These are phyloP conservation scores for Sesia apiformis DNA, from an alignment of 2,888 invertebrate species.

Conservation along the genomic window DNA sequence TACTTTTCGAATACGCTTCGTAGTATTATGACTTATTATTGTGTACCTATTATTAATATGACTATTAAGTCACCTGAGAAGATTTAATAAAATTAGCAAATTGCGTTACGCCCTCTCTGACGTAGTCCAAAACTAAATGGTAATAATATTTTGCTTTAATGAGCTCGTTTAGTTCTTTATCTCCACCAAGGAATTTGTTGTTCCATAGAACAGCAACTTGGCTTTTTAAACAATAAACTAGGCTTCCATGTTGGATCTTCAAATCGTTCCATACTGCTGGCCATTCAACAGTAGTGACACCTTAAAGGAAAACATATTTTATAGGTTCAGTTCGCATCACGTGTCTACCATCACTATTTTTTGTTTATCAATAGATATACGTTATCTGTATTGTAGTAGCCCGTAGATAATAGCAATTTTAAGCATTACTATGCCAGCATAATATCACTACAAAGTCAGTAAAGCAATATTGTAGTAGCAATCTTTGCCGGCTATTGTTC, in stretches of 20 bases:
- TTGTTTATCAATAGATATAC: too few relatives aligned
- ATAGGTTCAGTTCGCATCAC: too few relatives aligned
- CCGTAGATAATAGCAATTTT: too few relatives aligned
- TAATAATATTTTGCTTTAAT: conserved; percentile 60
- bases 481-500: too few relatives aligned
- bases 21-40: too few relatives aligned
- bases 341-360: too few relatives aligned
- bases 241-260: conserved; percentile 52
- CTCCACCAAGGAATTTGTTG: conserved; percentile 67
- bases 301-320: conserved; percentile 15
- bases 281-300: conserved; percentile 56
- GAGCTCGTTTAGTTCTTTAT: conserved; percentile 54
- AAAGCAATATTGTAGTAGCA: too few relatives aligned
- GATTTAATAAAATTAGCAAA: conserved; percentile 52
- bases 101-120: conserved; percentile 45
- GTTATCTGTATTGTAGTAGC: too few relatives aligned
- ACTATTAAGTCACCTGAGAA: conserved; percentile 7
- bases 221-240: conserved; percentile 53
- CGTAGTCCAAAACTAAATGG: conserved; percentile 55
- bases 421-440: too few relatives aligned
- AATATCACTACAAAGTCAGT: too few relatives aligned
- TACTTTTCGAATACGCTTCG: too few relatives aligned
- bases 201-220: conserved; percentile 66
- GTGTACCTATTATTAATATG: too few relatives aligned
- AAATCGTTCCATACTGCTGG: conserved; percentile 39